A percentile compares a stretch with the other conserved stretches of the same genome.
Conservation (phyloP, 53 echinoderm and acorn worm genomes). For the Echinometra lucunter region DNA sequence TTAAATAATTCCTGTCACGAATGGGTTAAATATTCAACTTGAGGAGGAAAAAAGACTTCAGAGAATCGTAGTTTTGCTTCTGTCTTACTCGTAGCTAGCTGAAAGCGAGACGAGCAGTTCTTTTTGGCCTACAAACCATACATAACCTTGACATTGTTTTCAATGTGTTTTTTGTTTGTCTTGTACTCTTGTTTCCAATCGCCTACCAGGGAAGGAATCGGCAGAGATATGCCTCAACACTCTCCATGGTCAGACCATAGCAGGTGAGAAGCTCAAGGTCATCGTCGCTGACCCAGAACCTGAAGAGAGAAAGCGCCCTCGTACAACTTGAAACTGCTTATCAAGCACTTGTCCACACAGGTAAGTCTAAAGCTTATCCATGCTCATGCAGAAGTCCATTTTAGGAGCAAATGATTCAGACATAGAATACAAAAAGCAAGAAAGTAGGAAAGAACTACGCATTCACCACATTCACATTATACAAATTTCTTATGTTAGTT, state of each 20-base stretch:
- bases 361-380: background rate
- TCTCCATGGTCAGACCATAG: slow-evolving; percentile 90
- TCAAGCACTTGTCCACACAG: background rate
- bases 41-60: too few species aligned
- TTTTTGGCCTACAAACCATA: too few species aligned
- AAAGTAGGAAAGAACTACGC: background rate
- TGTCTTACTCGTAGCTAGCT: too few species aligned
- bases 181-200: background rate
- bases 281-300: slow-evolving; percentile 91
- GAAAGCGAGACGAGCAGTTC: too few species aligned
- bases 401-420: background rate
- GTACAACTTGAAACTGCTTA: slow-evolving; percentile 19
- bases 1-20: too few species aligned
- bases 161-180: too few species aligned
- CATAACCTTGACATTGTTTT: too few species aligned
- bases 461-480: background rate
- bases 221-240: slow-evolving; percentile 87
- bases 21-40: too few species aligned
- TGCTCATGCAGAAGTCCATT: background rate
- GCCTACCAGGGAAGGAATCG: slow-evolving; percentile 79
- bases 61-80: too few species aligned
- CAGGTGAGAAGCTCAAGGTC: slow-evolving; percentile 89
- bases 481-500: background rate
- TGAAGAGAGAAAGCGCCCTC: slow-evolving; percentile 67
- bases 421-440: background rate